Base-by-base conservation (phyloP, 2,888 invertebrate species). In the Linyphia triangularis region DNA sequence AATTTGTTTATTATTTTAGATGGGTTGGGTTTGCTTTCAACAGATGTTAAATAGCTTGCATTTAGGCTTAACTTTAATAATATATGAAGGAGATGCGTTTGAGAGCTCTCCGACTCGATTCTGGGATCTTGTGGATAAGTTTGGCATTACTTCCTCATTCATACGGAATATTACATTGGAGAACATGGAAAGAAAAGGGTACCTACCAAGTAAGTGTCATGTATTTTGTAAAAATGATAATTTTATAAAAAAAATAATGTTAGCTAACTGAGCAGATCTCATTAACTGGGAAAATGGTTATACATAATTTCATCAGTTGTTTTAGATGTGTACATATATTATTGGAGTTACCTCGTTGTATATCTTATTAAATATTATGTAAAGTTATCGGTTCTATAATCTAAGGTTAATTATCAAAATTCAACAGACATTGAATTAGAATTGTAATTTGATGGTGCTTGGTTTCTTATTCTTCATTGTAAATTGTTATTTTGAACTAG, bases 1-100 rank as follows among this genome's bases (percentile, higher is more conserved):
- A 2, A 16, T 10, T 57, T 33, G 13, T 3, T 40, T 81, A 16
- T 59, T 30, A 7, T 28, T 37, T n/a, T 90, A 93, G 93, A 93
- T 94, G 33, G 94, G 94, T 24, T 94, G 94, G 94, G 94, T 94
- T 94, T 94, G 94, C 94, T 94, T 94, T 94, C 94, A 94, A 91
- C 94, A 94, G 94, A 91, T 93, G 79, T 93, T 94, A 33, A 92
- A 93, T 0, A 92, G 92, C 5, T 91, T 94, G 82, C 93, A 93
- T 51, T 92, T 93, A 1, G 93, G 94, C 13, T 91, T 93, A n/a
- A 91, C 93, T 22, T 92, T 94, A 24, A 94, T 94, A 10, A 92
- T 94, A 4, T 94, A 94, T 91, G 94, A 94, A 91, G 94, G 94
- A 26, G 94, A 94, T 26, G 94, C 94, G 1, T 92, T 94, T 16